A percentile compares a stretch with the other conserved stretches of the same genome.
Evolutionary conservation across 1,140 invertebrate species (phyloP).

Genomic region (Bombus sylvicola): DNA sequence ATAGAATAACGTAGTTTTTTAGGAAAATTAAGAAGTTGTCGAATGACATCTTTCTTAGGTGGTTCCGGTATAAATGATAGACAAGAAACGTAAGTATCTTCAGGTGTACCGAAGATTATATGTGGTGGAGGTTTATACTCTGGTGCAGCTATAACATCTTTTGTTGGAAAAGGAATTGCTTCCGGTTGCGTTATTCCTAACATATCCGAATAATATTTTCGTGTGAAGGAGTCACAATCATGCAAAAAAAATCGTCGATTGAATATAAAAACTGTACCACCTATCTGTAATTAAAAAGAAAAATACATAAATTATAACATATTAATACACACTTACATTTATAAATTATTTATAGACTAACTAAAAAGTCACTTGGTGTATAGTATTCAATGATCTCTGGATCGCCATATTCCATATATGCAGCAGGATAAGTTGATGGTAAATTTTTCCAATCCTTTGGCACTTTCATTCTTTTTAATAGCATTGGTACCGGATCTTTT

Average conservation of each 20-base stretch:
- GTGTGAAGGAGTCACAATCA: constrained; percentile 91
- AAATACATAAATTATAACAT: constrained; percentile 6
- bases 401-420: constrained; percentile 86
- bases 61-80: constrained; percentile 87
- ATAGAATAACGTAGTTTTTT: constrained; percentile 87
- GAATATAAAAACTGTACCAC: constrained; percentile 87
- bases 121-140: constrained; percentile 31
- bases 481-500: constrained; percentile 88
- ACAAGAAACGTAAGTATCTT: constrained; percentile 89
- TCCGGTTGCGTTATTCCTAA: constrained; percentile 80
- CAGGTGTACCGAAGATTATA: constrained; percentile 79
- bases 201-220: constrained; percentile 87
- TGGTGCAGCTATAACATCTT: background rate
- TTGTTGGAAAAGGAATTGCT: constrained; percentile 49
- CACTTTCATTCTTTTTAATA: constrained; percentile 90
- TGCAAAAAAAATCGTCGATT: constrained; percentile 89
- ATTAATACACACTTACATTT: background rate
- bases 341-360: constrained; percentile 33
- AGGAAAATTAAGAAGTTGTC: constrained; percentile 85
- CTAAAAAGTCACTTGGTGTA: constrained; percentile 88
- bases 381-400: constrained; percentile 90
- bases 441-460: constrained; percentile 90
- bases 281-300: constrained; percentile 81
- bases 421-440: constrained; percentile 80
- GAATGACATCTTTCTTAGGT: constrained; percentile 87